These are phyloP conservation scores for Carassius gibelio DNA, from an alignment of 2,113 vertebrate species.

Conservation along the genomic window DNA sequence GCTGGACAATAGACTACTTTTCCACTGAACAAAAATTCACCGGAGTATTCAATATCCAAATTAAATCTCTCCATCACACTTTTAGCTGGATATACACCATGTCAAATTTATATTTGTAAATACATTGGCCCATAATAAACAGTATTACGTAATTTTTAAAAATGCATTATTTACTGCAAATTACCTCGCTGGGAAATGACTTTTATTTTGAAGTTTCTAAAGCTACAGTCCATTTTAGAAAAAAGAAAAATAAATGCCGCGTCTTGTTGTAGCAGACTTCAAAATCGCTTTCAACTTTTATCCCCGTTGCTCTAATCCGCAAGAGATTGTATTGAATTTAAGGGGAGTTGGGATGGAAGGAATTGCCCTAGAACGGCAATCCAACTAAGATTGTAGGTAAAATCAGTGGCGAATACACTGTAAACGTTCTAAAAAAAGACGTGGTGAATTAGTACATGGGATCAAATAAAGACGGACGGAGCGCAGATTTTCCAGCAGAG, in stretches of 20 bases:
- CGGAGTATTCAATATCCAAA: too few relatives aligned
- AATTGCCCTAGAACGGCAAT: background rate
- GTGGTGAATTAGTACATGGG: conserved; percentile 23
- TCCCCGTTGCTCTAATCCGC: conserved; percentile 36
- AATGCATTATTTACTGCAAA: background rate
- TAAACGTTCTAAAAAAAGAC: background rate
- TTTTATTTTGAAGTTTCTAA: conserved; percentile 47
- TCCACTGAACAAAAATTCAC: too few relatives aligned
- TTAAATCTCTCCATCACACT: too few relatives aligned
- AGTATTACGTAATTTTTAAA: background rate
- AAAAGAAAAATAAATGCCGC: background rate
- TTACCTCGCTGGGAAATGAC: background rate
- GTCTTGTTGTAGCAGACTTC: background rate
- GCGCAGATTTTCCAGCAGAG: conserved; percentile 21
- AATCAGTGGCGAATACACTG: background rate
- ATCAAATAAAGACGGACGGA: background rate
- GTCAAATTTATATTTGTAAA: too few relatives aligned
- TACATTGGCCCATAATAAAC: too few relatives aligned
- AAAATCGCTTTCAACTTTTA: background rate
- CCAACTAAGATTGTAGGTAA: background rate
- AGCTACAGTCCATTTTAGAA: conserved; percentile 23
- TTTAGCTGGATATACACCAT: too few relatives aligned
- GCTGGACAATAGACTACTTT: too few relatives aligned
- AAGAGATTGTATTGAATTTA: conserved; percentile 3
- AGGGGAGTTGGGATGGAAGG: background rate